Percentiles rank a stretch among this genome's conserved stretches.
These are phyloP conservation scores for Naso thynnoides DNA, from an alignment of 2,797 vertebrate genomes.

Conservation along the genomic window DNA sequence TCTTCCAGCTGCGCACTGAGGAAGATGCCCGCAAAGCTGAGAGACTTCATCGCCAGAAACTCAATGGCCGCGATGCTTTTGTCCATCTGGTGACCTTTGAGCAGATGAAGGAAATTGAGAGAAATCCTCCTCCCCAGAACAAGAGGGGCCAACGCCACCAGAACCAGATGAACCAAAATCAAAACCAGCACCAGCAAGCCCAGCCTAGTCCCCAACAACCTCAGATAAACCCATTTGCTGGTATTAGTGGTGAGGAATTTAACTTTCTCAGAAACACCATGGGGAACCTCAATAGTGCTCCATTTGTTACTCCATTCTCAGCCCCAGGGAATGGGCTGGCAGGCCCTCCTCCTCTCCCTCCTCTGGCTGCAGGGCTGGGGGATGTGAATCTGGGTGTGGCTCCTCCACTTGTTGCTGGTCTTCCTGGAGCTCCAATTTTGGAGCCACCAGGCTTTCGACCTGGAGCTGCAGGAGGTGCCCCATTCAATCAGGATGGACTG, in stretches of 20 bases:
- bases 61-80: slow-evolving; percentile 97
- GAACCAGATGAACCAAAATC: slow-evolving; percentile 82
- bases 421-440: slow-evolving; percentile 89
- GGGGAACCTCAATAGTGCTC: slow-evolving; percentile 89
- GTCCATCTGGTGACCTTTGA: slow-evolving; percentile 94
- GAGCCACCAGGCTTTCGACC: slow-evolving; percentile 93
- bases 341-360: slow-evolving; percentile 92
- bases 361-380: slow-evolving; percentile 90
- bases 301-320: slow-evolving; percentile 93
- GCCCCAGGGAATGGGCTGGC: slow-evolving; percentile 90
- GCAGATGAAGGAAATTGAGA: slow-evolving; percentile 97
- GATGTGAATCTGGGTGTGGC: slow-evolving; percentile 88
- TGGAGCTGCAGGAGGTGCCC: slow-evolving; percentile 85
- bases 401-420: slow-evolving; percentile 88
- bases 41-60: slow-evolving; percentile 95
- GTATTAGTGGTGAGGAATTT: slow-evolving; percentile 91
- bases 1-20: slow-evolving; percentile 96
- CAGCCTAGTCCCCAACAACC: slow-evolving; percentile 81
- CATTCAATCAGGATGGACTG: slow-evolving; percentile 85
- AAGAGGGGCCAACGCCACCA: slow-evolving; percentile 93
- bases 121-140: slow-evolving; percentile 94
- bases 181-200: slow-evolving; percentile 82
- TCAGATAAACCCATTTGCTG: slow-evolving; percentile 83
- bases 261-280: slow-evolving; percentile 90
- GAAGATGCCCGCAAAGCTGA: slow-evolving; percentile 97